phyloP scores from a whole-genome alignment of 2,888 invertebrate genomes.

The Oscheius sp. region DNA sequence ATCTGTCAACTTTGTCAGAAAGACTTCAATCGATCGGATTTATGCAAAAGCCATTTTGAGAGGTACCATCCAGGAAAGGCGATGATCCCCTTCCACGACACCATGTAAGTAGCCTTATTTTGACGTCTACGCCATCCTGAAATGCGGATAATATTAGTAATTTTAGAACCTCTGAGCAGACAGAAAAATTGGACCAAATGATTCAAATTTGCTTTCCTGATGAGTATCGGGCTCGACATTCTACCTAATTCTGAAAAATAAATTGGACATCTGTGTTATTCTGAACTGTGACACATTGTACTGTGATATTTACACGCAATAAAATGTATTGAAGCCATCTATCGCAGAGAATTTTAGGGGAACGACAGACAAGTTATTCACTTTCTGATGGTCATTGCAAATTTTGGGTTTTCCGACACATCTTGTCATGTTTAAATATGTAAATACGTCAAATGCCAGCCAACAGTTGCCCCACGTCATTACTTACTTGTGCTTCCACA shows the following conservation, averaged over 20 bases:
- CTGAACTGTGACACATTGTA: too few species aligned
- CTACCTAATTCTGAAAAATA: too few species aligned
- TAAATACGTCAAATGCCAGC: too few species aligned
- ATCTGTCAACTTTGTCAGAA: constrained; percentile 28
- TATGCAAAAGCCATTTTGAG: constrained; percentile 37
- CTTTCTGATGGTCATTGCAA: too few species aligned
- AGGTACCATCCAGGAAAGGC: constrained; percentile 20
- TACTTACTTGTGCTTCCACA: too few species aligned
- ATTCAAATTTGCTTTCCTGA: constrained; percentile 28
- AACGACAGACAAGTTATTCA: too few species aligned
- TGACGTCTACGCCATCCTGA: not conserved
- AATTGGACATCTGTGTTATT: too few species aligned
- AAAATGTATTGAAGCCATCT: constrained; percentile 1
- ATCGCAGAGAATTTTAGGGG: too few species aligned
- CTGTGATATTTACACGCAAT: not conserved
- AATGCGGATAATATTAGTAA: not conserved
- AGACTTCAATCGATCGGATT: constrained; percentile 29
- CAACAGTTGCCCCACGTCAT: too few species aligned
- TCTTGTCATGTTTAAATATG: too few species aligned
- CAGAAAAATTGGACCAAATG: constrained; percentile 30
- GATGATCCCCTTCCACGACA: constrained; percentile 26
- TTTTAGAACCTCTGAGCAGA: constrained; percentile 30
- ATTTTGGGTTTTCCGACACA: too few species aligned
- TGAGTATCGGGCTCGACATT: too few species aligned
- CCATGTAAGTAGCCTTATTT: constrained; percentile 16